Percentiles rank a stretch among this genome's conserved stretches.
phyloP scores from a whole-genome alignment of 2,113 vertebrate species.

The Perca fluviatilis region DNA sequence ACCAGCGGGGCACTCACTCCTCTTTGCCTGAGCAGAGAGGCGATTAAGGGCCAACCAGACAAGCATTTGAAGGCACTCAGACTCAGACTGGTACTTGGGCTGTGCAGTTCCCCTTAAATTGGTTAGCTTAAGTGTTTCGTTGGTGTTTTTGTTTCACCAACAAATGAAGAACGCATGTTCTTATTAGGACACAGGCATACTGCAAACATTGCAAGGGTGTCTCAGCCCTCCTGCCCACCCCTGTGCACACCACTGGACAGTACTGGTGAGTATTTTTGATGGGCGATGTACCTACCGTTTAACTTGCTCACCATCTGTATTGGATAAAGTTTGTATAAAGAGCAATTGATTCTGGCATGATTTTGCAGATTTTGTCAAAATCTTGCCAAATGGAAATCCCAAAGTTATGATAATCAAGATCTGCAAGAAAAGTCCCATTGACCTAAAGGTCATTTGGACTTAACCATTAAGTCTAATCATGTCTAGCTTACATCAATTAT shows the following conservation, averaged over 20 bases:
- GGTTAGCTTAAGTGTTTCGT: background rate
- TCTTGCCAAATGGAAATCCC: constrained; percentile 18
- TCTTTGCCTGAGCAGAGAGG: background rate
- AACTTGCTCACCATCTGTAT: constrained; percentile 30
- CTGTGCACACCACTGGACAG: background rate
- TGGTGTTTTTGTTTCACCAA: background rate
- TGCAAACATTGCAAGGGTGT: too few relatives aligned
- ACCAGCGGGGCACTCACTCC: background rate
- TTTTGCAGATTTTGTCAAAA: constrained; percentile 35
- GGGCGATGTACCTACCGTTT: background rate
- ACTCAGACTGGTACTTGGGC: background rate
- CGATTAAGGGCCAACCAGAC: background rate
- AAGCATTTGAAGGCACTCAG: background rate
- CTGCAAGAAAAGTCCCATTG: constrained; percentile 8
- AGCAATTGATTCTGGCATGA: constrained; percentile 8
- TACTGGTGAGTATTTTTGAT: constrained; percentile 3
- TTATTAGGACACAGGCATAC: background rate
- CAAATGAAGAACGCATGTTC: background rate
- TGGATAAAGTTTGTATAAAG: background rate
- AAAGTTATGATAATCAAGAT: constrained; percentile 20
- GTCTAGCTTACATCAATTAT: constrained; percentile 6
- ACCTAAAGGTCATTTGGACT: constrained; percentile 28
- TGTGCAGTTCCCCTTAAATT: background rate
- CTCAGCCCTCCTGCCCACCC: too few relatives aligned
- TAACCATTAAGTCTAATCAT: constrained; percentile 24